Conservation (phyloP, 1,140 invertebrate species). For the Drosophila kepulauana region DNA sequence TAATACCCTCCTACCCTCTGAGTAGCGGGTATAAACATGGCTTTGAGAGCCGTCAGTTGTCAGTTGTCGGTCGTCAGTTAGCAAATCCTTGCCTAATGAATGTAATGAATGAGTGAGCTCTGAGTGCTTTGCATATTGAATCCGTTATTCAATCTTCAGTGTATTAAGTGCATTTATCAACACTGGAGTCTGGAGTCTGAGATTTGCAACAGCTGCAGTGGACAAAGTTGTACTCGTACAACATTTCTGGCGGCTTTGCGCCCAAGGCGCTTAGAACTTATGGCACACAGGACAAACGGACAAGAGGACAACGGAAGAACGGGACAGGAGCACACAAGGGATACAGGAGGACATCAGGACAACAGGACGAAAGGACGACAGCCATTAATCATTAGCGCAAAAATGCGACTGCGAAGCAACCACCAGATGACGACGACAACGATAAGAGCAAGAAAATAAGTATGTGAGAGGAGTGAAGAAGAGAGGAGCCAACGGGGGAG, state of each 20-base stretch:
- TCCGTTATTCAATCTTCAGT: not conserved
- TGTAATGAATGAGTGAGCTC: slow-evolving; percentile 35
- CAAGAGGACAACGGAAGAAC: not conserved
- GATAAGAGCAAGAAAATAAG: not conserved
- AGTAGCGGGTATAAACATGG: slow-evolving; percentile 21
- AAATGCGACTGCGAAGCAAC: slow-evolving; percentile 61
- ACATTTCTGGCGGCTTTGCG: slow-evolving; percentile 57
- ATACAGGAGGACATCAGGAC: slow-evolving; percentile 13
- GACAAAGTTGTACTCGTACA: slow-evolving; percentile 70
- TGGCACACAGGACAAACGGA: not conserved
- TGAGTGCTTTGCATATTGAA: slow-evolving; percentile 22
- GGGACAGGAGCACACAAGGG: no score
- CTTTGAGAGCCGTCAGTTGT: not conserved
- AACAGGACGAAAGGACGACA: slow-evolving; percentile 49
- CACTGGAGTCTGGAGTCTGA: slow-evolving; percentile 55
- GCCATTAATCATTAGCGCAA: slow-evolving; percentile 79
- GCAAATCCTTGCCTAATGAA: slow-evolving; percentile 42
- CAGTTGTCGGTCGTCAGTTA: not conserved
- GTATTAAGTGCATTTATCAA: slow-evolving; percentile 74
- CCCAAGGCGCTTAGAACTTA: slow-evolving; percentile 51
- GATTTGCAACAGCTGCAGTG: slow-evolving; percentile 78
- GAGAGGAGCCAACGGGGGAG: not conserved
- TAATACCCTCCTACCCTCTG: no score
- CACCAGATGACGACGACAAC: slow-evolving; percentile 34
- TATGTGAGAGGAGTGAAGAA: not conserved